A percentile compares a stretch with the other conserved stretches of the same genome.
Conservation (phyloP, 2,888 invertebrate genomes). For the Scaptomyza polygonia region DNA sequence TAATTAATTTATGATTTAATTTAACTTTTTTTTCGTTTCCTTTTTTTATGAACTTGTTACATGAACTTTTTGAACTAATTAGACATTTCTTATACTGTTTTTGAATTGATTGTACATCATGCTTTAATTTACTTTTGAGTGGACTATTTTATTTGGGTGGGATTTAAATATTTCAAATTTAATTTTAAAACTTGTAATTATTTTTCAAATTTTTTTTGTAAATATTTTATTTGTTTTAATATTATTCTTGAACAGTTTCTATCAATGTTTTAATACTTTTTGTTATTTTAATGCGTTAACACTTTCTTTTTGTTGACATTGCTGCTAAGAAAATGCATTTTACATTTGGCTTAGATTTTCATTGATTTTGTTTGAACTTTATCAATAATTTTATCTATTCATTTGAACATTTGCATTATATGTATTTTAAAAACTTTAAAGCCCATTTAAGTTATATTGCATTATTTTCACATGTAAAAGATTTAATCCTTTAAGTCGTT, state of each 20-base stretch:
- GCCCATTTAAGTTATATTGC: too few relatives aligned
- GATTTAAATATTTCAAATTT: not conserved
- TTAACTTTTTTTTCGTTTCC: not conserved
- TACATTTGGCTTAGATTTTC: not conserved
- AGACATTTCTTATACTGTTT: not conserved
- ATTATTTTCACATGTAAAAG: not conserved
- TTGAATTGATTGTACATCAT: not conserved
- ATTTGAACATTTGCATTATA: not conserved
- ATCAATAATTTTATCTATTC: not conserved
- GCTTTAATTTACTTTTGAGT: not conserved
- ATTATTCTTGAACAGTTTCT: not conserved
- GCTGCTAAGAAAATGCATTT: not conserved
- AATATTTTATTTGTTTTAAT: not conserved
- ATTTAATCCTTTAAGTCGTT: constrained; percentile 12
- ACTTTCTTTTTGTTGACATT: not conserved
- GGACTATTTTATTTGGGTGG: not conserved
- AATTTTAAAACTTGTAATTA: not conserved
- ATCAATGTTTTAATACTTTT: not conserved
- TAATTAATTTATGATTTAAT: not conserved
- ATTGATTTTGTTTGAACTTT: not conserved
- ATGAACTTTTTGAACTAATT: not conserved
- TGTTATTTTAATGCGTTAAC: not conserved
- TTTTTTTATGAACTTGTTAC: too few relatives aligned
- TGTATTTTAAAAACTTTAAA: not conserved
- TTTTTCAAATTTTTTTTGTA: not conserved